phyloP scores from a whole-genome alignment of 2,797 vertebrate genomes.

The Macroramphosus scolopax region DNA sequence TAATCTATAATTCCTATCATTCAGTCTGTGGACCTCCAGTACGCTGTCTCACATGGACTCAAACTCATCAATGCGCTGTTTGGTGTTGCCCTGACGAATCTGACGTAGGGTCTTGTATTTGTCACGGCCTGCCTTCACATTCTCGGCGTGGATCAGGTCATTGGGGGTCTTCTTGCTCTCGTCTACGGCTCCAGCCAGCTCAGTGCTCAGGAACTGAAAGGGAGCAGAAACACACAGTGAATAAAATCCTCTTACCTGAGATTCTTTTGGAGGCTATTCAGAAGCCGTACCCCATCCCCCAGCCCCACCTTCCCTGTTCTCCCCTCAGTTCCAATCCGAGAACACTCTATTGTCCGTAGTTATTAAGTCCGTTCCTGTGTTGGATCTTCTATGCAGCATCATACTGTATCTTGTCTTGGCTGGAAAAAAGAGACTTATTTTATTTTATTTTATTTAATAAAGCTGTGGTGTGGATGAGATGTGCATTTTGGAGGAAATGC shows the following conservation, averaged over 20 bases:
- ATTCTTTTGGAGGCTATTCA: slow-evolving; percentile 50
- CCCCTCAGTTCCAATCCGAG: slow-evolving; percentile 23
- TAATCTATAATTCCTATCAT: slow-evolving; percentile 6
- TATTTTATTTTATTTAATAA: slow-evolving; percentile 28
- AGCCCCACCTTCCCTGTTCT: neutral
- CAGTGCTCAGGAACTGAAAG: slow-evolving; percentile 87
- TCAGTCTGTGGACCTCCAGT: neutral
- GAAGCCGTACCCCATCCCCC: slow-evolving; percentile 14
- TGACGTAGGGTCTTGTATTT: slow-evolving; percentile 98
- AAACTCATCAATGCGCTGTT: slow-evolving; percentile 97
- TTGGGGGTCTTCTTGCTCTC: slow-evolving; percentile 94
- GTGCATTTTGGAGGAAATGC: slow-evolving; percentile 35
- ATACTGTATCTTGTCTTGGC: slow-evolving; percentile 37
- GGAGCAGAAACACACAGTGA: slow-evolving; percentile 34
- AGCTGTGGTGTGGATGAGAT: slow-evolving; percentile 18
- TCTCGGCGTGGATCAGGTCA: slow-evolving; percentile 94
- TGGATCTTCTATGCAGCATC: slow-evolving; percentile 29
- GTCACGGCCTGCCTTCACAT: slow-evolving; percentile 93
- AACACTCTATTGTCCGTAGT: slow-evolving; percentile 49
- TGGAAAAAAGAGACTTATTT: slow-evolving; percentile 28
- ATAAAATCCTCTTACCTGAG: slow-evolving; percentile 38
- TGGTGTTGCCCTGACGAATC: slow-evolving; percentile 98
- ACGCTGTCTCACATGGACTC: slow-evolving; percentile 89
- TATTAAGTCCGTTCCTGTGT: slow-evolving; percentile 56
- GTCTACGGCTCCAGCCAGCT: slow-evolving; percentile 90